Base-by-base conservation (phyloP, 2,113 vertebrate genomes). In the Nibea albiflora region DNA sequence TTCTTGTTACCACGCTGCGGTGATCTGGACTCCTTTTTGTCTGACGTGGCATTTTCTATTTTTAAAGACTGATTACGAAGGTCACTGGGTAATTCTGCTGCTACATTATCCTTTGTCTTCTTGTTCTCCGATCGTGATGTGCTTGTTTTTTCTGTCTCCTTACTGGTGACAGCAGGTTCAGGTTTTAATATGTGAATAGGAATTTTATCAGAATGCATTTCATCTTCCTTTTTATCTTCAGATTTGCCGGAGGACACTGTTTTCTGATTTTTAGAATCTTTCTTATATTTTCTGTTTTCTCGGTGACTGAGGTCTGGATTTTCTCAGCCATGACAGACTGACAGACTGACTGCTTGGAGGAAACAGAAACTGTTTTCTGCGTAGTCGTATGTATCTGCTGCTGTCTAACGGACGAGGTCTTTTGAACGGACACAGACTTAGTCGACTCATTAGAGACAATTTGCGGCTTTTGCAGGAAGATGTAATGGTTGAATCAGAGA, bases 341-440 rank as follows among this genome's bases (percentile, higher is more conserved):
- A 68, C 35, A 39, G 35, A 57, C 63, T 5, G 88, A 85, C 72
- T 89, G 86, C 35, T 53, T 70, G 22, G 90, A 90, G 39, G 93
- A 93, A 85, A 89, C 80, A 15, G 90, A 90, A 17, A 88, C 87
- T 0, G 79, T 82, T 89, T 94, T 91, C 52, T 94, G 88, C 69
- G 85, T 87, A 35, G 78, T 90, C 9, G 85, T 89, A 52, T 91
- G 75, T 9, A 80, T 90, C 60, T 94, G 87, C 84, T 95, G 92
- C 84, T 95, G 92, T 83, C 62, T 93, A 57, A 92, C 87, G 17
- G 93, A 92, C 63, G 90, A 90, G 42, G 81, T 92, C 80, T 94
- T 92, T 69, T 94, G 93, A 90, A 88, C 17, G 12, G 86, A 91
- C 70, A 89, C 66, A n/a, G 86, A 80, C 28, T 91, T 85, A 19